Percentiles rank a stretch among this genome's conserved stretches.
Conservation (phyloP, 2,888 invertebrate genomes). For the Entomobrya multifasciata region DNA sequence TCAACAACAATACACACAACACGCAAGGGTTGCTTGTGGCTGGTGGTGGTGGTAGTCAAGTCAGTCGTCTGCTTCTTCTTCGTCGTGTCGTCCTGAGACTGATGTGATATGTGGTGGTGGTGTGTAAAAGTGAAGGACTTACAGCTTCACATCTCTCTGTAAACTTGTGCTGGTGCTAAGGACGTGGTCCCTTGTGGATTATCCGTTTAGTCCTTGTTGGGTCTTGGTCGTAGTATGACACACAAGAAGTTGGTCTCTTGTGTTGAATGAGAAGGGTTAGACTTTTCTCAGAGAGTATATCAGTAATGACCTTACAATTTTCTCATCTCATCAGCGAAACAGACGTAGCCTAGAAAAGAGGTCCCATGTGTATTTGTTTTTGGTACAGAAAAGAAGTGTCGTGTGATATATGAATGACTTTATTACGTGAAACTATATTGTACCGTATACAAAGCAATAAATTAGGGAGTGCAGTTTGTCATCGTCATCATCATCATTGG, state of each 20-base stretch:
- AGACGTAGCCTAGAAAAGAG: neutral
- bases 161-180: conserved; percentile 51
- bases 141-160: too few species aligned
- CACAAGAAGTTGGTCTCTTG: conserved; percentile 49
- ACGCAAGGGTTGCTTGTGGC: too few species aligned
- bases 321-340: neutral
- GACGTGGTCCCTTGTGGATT: conserved; percentile 72
- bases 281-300: too few species aligned
- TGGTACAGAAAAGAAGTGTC: neutral
- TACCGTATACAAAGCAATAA: too few species aligned
- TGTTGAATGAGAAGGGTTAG: neutral
- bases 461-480: too few species aligned
- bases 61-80: too few species aligned
- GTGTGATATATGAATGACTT: too few species aligned
- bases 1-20: conserved; percentile 34
- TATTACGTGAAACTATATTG: too few species aligned
- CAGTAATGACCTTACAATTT: conserved; percentile 34
- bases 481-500: too few species aligned
- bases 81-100: too few species aligned
- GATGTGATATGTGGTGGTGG: neutral
- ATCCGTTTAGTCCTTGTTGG: conserved; percentile 71
- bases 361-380: conserved; percentile 17
- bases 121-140: conserved; percentile 66
- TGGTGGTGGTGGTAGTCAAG: too few species aligned
- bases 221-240: conserved; percentile 69